These are phyloP conservation scores for Lynx canadensis DNA, from an alignment of 2,113 vertebrate species.

Conservation along the genomic window DNA sequence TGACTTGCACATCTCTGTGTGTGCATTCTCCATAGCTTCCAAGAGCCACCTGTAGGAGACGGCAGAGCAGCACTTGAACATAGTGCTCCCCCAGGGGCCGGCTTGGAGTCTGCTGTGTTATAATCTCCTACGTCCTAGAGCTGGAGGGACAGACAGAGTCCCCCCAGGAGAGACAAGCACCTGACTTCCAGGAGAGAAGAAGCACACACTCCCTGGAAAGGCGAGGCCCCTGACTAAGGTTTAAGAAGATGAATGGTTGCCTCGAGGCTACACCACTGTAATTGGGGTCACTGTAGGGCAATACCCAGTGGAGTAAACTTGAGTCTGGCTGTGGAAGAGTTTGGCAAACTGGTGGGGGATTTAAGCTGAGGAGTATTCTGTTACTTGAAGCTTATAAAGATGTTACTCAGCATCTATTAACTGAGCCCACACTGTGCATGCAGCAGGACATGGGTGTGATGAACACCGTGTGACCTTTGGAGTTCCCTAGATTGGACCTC, in stretches of 20 bases:
- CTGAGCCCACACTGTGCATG: background rate
- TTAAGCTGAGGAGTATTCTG: background rate
- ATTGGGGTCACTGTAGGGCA: background rate
- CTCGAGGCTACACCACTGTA: background rate
- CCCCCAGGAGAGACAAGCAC: background rate
- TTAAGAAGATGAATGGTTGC: background rate
- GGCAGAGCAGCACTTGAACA: background rate
- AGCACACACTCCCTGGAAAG: background rate
- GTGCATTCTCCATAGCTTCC: background rate
- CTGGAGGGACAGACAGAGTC: background rate
- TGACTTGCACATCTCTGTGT: background rate
- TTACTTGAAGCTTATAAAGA: background rate
- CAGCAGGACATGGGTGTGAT: background rate
- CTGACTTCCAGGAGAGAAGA: background rate
- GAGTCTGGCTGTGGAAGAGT: background rate
- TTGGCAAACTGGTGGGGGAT: background rate
- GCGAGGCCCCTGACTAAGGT: background rate
- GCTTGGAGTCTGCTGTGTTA: background rate
- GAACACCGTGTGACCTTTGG: background rate
- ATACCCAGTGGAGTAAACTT: background rate
- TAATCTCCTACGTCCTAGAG: background rate
- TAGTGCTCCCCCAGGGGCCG: background rate
- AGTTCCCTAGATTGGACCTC: background rate
- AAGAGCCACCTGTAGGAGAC: background rate
- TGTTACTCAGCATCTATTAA: background rate